These are phyloP conservation scores for Caradrina kadenii DNA, from an alignment of 2,888 invertebrate species.

Conservation along the genomic window DNA sequence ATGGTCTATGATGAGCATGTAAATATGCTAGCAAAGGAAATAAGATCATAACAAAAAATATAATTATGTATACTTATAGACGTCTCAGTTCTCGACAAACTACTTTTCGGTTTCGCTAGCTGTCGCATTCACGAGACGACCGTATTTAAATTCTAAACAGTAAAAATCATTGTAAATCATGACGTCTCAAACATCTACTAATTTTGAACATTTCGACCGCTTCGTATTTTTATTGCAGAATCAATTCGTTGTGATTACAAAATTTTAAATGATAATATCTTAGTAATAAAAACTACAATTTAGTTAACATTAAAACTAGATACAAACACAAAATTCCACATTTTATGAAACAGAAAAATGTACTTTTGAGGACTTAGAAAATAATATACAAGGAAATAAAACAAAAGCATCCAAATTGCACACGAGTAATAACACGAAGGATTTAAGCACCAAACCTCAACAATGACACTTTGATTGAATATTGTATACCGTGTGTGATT, in stretches of 20 bases:
- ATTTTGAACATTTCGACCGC: slow-evolving; percentile 40
- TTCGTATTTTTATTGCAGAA: slow-evolving; percentile 41
- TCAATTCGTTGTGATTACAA: slow-evolving; percentile 64
- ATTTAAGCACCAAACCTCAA: slow-evolving; percentile 60
- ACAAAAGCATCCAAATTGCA: slow-evolving; percentile 69
- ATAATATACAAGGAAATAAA: slow-evolving; percentile 63
- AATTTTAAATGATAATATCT: slow-evolving; percentile 55
- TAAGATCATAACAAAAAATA: slow-evolving; percentile 34
- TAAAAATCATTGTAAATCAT: slow-evolving; percentile 49
- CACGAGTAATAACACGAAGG: slow-evolving; percentile 53
- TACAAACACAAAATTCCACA: slow-evolving; percentile 60
- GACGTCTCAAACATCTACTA: slow-evolving; percentile 32
- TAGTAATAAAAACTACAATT: slow-evolving; percentile 60
- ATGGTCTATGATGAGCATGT: slow-evolving; percentile 31
- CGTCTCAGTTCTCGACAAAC: slow-evolving; percentile 38
- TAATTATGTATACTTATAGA: slow-evolving; percentile 15
- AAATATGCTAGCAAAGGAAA: slow-evolving; percentile 27
- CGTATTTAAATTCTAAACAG: slow-evolving; percentile 29
- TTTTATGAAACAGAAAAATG: slow-evolving; percentile 62
- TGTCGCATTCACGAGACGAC: slow-evolving; percentile 49
- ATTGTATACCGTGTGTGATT: slow-evolving; percentile 23
- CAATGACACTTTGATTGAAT: slow-evolving; percentile 37
- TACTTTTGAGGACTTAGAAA: slow-evolving; percentile 63
- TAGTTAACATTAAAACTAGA: slow-evolving; percentile 64
- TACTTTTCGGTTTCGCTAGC: slow-evolving; percentile 56